These are phyloP conservation scores for Paramormyrops kingsleyae DNA, from an alignment of 2,113 vertebrate species.

Conservation along the genomic window DNA sequence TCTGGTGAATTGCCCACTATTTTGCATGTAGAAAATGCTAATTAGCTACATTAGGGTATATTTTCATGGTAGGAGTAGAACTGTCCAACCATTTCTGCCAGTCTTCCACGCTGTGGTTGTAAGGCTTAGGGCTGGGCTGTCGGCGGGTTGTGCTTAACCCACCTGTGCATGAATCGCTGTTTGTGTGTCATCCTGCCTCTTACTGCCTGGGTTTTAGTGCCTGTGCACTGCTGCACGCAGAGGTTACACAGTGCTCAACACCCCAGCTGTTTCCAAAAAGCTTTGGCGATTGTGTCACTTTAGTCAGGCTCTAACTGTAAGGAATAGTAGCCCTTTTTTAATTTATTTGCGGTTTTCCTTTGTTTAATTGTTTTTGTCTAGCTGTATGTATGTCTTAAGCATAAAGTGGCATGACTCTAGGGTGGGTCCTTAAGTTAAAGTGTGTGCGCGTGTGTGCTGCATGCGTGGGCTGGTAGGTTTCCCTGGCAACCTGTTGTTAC, in stretches of 20 bases:
- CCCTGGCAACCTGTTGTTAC: slow-evolving; percentile 11
- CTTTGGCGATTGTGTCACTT: not conserved
- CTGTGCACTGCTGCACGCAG: not conserved
- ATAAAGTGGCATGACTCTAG: not conserved
- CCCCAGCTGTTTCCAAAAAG: not conserved
- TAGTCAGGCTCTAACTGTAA: not conserved
- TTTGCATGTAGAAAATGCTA: not conserved
- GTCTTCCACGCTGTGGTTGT: not conserved
- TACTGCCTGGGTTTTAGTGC: not conserved
- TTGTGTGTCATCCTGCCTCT: not conserved
- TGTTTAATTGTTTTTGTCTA: not conserved
- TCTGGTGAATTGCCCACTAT: not conserved
- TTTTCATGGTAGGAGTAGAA: not conserved
- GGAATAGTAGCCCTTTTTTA: not conserved
- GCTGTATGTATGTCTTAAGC: not conserved
- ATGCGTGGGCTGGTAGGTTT: slow-evolving; percentile 1
- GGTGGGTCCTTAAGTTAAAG: not conserved
- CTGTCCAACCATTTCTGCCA: not conserved
- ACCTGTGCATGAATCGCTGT: not conserved
- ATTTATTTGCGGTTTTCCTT: not conserved
- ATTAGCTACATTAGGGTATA: not conserved
- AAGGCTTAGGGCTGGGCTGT: not conserved
- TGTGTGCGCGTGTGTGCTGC: not conserved
- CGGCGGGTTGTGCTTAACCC: not conserved
- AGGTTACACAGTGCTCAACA: not conserved